These are phyloP conservation scores for Cyphomyrus discorhynchus DNA, from an alignment of 2,113 vertebrate species.

Conservation along the genomic window DNA sequence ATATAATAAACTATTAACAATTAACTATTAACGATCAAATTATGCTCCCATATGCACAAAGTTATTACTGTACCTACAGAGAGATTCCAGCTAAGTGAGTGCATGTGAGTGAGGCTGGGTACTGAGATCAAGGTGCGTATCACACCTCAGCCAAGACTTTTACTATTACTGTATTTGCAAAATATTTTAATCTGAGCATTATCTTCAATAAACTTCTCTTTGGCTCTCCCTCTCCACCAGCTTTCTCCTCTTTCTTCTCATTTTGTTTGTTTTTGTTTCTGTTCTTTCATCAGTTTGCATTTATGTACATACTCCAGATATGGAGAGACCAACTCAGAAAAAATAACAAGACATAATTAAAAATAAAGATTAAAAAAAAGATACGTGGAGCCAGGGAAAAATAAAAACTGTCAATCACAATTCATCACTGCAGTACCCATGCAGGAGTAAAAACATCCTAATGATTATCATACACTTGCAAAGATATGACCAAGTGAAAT, in stretches of 20 bases:
- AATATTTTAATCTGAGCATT: neutral
- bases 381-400: neutral
- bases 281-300: neutral
- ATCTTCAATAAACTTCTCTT: neutral
- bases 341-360: too few relatives aligned
- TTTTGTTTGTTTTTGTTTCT: neutral
- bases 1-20: neutral
- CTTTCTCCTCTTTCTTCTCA: neutral
- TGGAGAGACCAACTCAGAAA: neutral
- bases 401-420: neutral
- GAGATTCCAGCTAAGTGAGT: neutral
- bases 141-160: neutral
- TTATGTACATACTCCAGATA: neutral
- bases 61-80: neutral
- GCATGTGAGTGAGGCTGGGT: neutral
- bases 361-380: neutral
- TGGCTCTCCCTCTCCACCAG: neutral
- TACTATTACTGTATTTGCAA: neutral
- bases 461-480: neutral
- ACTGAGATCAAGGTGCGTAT: neutral
- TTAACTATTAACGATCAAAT: neutral
- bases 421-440: neutral
- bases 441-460: neutral
- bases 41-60: neutral
- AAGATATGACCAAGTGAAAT: neutral